These are phyloP conservation scores for Pristionchus exspectatus DNA, from an alignment of 2,888 invertebrate genomes.

Conservation along the genomic window DNA sequence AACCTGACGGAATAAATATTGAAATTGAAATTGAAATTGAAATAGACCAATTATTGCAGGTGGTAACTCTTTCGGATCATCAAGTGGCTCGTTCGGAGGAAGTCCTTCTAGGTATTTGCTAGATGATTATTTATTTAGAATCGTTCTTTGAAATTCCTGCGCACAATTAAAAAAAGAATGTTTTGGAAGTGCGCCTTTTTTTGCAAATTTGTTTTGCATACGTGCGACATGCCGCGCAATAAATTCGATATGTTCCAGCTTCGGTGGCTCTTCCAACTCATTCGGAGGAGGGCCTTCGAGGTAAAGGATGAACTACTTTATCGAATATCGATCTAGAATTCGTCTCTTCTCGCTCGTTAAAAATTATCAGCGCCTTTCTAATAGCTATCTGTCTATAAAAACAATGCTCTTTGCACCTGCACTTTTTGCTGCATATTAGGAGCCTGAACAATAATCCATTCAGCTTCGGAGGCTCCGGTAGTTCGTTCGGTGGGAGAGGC, in stretches of 20 bases:
- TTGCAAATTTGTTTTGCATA: too few species aligned
- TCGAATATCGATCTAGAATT: background rate
- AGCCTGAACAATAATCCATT: background rate
- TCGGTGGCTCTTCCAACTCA: conserved; percentile 6
- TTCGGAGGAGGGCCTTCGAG: background rate
- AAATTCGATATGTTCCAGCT: background rate
- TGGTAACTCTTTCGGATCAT: background rate
- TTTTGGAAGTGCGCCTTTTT: too few species aligned
- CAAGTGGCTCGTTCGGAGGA: background rate
- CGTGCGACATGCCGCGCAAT: too few species aligned
- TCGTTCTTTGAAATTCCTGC: background rate
- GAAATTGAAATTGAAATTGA: too few species aligned
- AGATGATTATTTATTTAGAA: background rate
- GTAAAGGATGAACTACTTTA: background rate
- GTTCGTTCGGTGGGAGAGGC: background rate
- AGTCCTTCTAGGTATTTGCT: background rate
- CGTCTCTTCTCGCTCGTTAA: background rate
- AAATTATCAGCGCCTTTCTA: too few species aligned
- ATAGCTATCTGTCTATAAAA: too few species aligned
- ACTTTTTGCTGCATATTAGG: too few species aligned
- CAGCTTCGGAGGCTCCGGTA: background rate
- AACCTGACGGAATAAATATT: too few species aligned
- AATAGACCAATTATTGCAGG: background rate
- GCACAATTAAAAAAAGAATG: too few species aligned
- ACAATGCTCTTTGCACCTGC: too few species aligned